Conservation (phyloP, 2,888 invertebrate species). For the Polylopha cassiicola region DNA sequence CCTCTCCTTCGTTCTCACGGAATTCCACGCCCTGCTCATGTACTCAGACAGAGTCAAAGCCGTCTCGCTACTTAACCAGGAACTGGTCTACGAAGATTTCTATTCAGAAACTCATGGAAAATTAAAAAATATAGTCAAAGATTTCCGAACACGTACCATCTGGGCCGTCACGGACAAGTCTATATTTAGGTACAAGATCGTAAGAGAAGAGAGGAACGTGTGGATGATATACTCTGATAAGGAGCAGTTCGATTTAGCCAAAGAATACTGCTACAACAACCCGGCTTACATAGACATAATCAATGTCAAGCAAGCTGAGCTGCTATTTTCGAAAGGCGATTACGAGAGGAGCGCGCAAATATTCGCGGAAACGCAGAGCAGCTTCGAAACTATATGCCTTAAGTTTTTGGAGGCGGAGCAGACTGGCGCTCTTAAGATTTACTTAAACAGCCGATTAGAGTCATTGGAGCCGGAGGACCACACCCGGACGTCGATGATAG, state of each 20-base stretch:
- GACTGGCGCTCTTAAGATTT: conserved; percentile 91
- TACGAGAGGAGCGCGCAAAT: conserved; percentile 90
- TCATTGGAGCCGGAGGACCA: conserved; percentile 84
- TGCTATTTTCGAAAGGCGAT: conserved; percentile 85
- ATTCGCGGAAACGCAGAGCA: conserved; percentile 92
- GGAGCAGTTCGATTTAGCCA: conserved; percentile 91
- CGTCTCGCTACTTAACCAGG: conserved; percentile 89
- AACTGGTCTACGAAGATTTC: conserved; percentile 90
- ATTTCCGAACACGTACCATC: conserved; percentile 85
- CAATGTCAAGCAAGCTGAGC: conserved; percentile 91
- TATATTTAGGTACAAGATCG: conserved; percentile 90
- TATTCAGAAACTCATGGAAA: conserved; percentile 88
- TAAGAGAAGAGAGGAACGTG: conserved; percentile 89
- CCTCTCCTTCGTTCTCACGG: conserved; percentile 88
- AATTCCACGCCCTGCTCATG: conserved; percentile 92
- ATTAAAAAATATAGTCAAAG: conserved; percentile 87
- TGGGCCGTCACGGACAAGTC: conserved; percentile 92
- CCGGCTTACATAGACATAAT: conserved; percentile 89
- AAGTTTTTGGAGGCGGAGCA: conserved; percentile 91
- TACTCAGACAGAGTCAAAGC: conserved; percentile 90
- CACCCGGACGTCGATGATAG: conserved; percentile 93
- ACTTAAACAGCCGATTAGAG: conserved; percentile 89
- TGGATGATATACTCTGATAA: conserved; percentile 93
- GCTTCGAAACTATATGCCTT: conserved; percentile 95
- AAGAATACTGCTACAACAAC: conserved; percentile 88